Conservation (phyloP, 2,888 invertebrate genomes). For the Zygogramma bicolorata region DNA sequence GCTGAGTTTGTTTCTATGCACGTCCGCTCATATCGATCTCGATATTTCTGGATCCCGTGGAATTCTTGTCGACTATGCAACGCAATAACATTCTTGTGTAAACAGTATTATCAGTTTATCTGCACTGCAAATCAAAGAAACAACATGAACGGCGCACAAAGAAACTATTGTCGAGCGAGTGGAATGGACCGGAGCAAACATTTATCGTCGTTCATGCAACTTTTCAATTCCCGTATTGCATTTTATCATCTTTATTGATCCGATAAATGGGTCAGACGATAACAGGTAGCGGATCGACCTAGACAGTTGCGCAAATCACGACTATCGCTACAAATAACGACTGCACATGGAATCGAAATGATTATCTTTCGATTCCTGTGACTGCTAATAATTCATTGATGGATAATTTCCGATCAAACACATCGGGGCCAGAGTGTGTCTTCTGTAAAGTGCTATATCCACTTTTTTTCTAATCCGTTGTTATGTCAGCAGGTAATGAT, state of each 20-base stretch:
- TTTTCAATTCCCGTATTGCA: background rate
- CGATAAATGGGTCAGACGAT: conserved; percentile 33
- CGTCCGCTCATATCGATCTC: too few species aligned
- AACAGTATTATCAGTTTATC: background rate
- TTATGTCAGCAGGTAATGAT: too few species aligned
- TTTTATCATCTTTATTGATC: conserved; percentile 26
- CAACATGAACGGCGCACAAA: background rate
- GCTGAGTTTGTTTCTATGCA: too few species aligned
- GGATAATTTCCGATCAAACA: background rate
- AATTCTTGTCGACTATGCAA: background rate
- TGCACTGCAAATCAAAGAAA: background rate
- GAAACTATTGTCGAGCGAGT: background rate
- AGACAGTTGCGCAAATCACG: conserved; percentile 11
- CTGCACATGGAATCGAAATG: too few species aligned
- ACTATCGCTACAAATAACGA: too few species aligned
- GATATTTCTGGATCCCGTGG: background rate
- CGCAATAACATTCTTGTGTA: background rate
- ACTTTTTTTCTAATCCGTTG: too few species aligned
- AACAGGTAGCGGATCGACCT: conserved; percentile 23
- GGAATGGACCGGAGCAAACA: background rate
- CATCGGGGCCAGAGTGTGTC: background rate
- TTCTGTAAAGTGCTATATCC: background rate
- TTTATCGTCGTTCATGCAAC: background rate
- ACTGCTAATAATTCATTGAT: background rate
- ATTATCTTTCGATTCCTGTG: conserved; percentile 1